Percentiles rank a stretch among this genome's conserved stretches.
Conservation (phyloP, 2,797 vertebrate genomes). For the Hyperoplus lanceolatus region DNA sequence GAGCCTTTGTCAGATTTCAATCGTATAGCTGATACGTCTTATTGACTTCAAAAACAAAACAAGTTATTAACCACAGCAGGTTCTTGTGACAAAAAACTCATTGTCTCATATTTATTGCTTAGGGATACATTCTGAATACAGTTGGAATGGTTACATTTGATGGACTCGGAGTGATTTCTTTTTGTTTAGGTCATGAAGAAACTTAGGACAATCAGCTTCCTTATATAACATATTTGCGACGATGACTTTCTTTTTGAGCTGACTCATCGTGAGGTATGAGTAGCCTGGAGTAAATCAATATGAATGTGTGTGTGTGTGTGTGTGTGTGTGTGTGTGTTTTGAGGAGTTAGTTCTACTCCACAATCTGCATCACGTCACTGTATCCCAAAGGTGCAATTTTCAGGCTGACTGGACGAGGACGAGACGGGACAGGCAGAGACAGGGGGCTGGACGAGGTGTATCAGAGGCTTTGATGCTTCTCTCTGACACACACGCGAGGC, state of each 20-base stretch:
- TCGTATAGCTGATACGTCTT: not conserved
- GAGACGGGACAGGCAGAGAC: conserved; percentile 58
- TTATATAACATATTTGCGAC: not conserved
- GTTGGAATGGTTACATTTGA: not conserved
- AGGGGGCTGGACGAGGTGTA: conserved; percentile 48
- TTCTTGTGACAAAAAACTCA: not conserved
- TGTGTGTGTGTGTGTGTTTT: conserved; percentile 19
- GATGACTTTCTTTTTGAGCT: conserved; percentile 10
- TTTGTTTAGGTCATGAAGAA: not conserved
- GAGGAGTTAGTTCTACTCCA: conserved; percentile 3
- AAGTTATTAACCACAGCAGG: not conserved
- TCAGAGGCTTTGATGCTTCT: conserved; percentile 54
- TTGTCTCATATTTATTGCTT: not conserved
- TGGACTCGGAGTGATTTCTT: not conserved
- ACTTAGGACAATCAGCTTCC: not conserved
- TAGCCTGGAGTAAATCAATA: conserved; percentile 31
- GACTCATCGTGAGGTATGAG: conserved; percentile 42
- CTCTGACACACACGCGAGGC: conserved; percentile 32
- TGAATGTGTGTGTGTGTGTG: conserved; percentile 6
- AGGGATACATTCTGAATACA: not conserved
- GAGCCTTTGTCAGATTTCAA: not conserved
- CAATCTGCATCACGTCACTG: conserved; percentile 43
- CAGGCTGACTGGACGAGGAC: conserved; percentile 55
- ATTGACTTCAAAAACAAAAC: not conserved
- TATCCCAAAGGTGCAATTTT: conserved; percentile 59